Evolutionary conservation across 2,797 vertebrate genomes (phyloP), one percentile per base, ranked within the genome.

Genomic region (Acridotheres tristis): DNA sequence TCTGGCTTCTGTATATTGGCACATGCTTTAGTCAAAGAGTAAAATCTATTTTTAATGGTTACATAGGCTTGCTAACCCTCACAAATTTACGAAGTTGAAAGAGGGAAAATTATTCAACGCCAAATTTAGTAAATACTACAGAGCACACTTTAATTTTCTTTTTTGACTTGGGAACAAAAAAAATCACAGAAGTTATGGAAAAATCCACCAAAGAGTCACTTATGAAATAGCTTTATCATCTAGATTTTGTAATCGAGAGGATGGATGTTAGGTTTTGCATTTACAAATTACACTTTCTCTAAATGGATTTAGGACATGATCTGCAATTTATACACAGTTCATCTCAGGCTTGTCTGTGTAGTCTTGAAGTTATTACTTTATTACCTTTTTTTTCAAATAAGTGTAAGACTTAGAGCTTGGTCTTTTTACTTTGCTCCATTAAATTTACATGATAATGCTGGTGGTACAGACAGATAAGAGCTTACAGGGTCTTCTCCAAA

Each of bases 211-310:
- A 43, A 48, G 29, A 71, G 9, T 87, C 75, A 43, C 42, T 83
- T 75, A 32, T 11, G 27, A 90, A 93, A 73, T n/a, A 78, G 34
- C 40, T 79, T 73, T 93, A 55, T 76, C 47, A 78, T 77, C 57
- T 74, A 34, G 42, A 71, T 87, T 71, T 88, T 89, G 53, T 89
- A 73, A 67, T 92, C 4, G 18, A 59, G 53, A 74, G 54, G 38
- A 92, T 76, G 59, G 29, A 67, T 76, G 32, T 45, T 73, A 69
- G 32, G 22, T 89, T 93, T 93, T 96, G 67, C 59, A 34, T 91
- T 94, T 79, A 79, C 45, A 76, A 91, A 76, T 93, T 86, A 62
- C 26, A 32, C 13, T 48, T 91, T 91, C 15, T 47, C 45, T 85
- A 38, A 48, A 58, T 93, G 51, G 29, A 71, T 92, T 94, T 94